These are phyloP conservation scores for Meleagris gallopavo DNA, from an alignment of 2,113 vertebrate species.

Conservation along the genomic window DNA sequence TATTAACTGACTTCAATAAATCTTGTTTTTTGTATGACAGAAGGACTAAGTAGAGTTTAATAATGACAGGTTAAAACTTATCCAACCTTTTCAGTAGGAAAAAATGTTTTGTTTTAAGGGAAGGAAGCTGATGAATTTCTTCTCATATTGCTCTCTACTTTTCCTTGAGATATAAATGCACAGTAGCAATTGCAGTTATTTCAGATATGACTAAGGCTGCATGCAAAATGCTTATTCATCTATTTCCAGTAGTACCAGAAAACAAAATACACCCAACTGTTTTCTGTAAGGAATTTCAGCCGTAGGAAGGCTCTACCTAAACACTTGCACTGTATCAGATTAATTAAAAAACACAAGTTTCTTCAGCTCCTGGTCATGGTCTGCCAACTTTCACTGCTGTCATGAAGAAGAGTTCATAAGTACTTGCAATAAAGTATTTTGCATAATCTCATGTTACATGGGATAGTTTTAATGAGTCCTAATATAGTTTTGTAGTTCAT, in stretches of 20 bases:
- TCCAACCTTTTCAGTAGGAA: neutral
- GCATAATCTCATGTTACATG: neutral
- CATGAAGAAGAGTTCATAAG: neutral
- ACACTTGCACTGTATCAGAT: neutral
- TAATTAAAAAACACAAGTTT: neutral
- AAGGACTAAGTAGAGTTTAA: neutral
- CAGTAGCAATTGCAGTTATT: neutral
- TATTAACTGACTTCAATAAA: neutral
- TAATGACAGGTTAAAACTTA: neutral
- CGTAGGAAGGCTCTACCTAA: neutral
- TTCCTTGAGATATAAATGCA: neutral
- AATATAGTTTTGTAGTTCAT: neutral
- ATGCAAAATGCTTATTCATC: constrained; percentile 2
- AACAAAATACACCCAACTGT: neutral
- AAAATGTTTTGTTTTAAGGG: neutral
- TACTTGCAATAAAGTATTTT: neutral
- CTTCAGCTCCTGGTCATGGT: neutral
- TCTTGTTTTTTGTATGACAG: neutral
- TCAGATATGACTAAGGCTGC: neutral
- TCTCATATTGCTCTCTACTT: neutral
- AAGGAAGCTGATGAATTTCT: neutral
- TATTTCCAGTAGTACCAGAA: neutral
- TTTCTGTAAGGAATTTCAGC: neutral
- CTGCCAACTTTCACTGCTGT: neutral
- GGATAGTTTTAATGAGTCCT: neutral